Conservation (phyloP, 2,797 vertebrate species). For the Hybognathus amarus region DNA sequence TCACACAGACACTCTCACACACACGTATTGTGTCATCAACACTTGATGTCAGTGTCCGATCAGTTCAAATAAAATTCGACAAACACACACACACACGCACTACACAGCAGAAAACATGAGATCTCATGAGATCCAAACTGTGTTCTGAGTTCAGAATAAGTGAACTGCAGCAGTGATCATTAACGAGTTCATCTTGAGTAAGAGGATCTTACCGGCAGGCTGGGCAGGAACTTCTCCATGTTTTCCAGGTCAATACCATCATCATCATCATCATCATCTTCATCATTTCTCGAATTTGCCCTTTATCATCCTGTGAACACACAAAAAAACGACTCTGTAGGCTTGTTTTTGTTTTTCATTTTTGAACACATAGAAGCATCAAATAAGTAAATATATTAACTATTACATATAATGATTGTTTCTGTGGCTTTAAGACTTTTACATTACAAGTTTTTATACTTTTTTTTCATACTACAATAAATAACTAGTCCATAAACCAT, state of each 20-base stretch:
- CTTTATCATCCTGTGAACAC: conserved; percentile 84
- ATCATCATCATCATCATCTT: conserved; percentile 84
- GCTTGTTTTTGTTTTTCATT: not conserved
- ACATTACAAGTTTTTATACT: not conserved
- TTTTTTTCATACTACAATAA: not conserved
- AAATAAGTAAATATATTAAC: not conserved
- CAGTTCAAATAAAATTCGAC: no score
- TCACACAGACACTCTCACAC: no score
- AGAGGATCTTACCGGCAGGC: conserved; percentile 83
- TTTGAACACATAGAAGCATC: not conserved
- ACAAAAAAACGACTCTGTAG: not conserved
- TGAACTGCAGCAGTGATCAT: no score
- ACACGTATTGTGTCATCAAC: no score
- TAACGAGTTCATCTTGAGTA: not conserved
- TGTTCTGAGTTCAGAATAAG: no score
- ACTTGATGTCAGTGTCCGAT: no score
- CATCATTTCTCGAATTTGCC: conserved; percentile 89
- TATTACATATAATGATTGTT: not conserved
- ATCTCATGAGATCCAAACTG: no score
- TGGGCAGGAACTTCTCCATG: conserved; percentile 93
- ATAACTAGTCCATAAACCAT: not conserved
- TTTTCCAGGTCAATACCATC: conserved; percentile 93
- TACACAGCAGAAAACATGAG: no score
- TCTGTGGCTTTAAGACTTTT: not conserved
- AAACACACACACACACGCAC: no score